Evolutionary conservation across 1,140 invertebrate species (phyloP), one percentile per base, ranked within the genome.

Genomic region (Lucilia sericata): DNA sequence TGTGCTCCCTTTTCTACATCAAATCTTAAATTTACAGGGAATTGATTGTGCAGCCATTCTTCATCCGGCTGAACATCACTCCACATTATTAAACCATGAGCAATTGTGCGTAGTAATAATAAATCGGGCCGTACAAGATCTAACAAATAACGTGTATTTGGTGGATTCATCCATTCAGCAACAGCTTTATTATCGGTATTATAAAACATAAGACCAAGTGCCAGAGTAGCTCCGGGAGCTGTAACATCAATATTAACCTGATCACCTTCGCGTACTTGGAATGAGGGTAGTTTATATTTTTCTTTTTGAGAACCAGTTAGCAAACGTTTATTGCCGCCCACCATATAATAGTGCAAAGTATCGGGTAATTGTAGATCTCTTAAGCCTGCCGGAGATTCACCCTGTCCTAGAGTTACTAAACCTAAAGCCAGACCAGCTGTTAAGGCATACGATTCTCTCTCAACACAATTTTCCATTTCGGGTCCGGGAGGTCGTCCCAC

Each of bases 181-280:
- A 98, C 95, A 8, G 97, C 96, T 86, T 94, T 93, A 92, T 97
- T 97, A 76, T 94, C 94, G 9, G 96, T 96, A 84, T 95, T 95
- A 87, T 98, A 95, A 91, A 97, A 99, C 93, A 99, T 97, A 83
- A 99, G 93, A 7, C 97, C 98, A 12, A 99, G 92, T 0, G 98
- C 98, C 51, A 99, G 92, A 0, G 97, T 99, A 7, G 98, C 97
- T 14, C 98, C 98, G 14, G 98, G 98, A 76, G 97, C 96, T 2
- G 98, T 99, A 2, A 99, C 97, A 92, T 99, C 97, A 74, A 98
- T 95, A 92, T 99, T 99, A 17, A 99, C 96, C 25, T 94, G 95
- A 84, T 97, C 95, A n/a, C 97, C 98, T 92, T 99, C 98, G 36
- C 96, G 93, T 84, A 97, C 96, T 91, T 97, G 96, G 91, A 94